Base-by-base conservation (phyloP, 2,888 invertebrate genomes). In the Mesorhabditis sp. region DNA sequence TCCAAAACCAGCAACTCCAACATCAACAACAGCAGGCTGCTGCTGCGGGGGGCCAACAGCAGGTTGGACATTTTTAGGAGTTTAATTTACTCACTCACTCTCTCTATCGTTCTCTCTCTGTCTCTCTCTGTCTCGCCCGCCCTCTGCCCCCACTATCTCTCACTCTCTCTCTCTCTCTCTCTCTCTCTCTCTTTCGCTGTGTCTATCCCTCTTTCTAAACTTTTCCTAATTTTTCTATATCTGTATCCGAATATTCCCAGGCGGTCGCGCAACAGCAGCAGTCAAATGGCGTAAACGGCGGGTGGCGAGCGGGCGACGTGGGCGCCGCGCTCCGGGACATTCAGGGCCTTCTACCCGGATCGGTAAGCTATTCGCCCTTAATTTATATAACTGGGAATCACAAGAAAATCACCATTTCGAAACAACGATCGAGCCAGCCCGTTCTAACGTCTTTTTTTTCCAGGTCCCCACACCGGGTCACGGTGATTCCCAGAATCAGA, bases 221-320 rank as follows among this genome's bases (percentile, higher is more conserved):
- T 50, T n/a, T 13, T 50, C 2, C n/a, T 50, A 50, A 13, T 1
- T n/a, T 50, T 50, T 2, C n/a, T 50, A 50, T 13, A 50, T 50
- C 58, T n/a, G 2, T 50, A 28, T 28, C 28, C 28, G 28, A 28
- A 28, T 28, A 28, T 50, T 50, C 2, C n/a, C 58, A 50, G 58
- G 58, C 58, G n/a, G 58, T 50, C n/a, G 58, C 58, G n/a, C 10
- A 13, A 13, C 58, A 50, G 58, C 58, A 50, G 58, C 58, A 50
- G 58, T 50, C 58, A n/a, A 50, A 50, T 50, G 58, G 58, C 58
- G 28, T 28, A 28, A n/a, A 50, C 58, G 58, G 58, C 58, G 58
- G 58, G 58, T 50, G 58, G 58, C 58, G 58, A 50, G 58, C 58
- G 58, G 58, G 58, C 58, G 58, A 50, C n/a, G 58, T 50, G 58